Base-by-base conservation (phyloP, 2,113 vertebrate genomes). In the Perca flavescens region DNA sequence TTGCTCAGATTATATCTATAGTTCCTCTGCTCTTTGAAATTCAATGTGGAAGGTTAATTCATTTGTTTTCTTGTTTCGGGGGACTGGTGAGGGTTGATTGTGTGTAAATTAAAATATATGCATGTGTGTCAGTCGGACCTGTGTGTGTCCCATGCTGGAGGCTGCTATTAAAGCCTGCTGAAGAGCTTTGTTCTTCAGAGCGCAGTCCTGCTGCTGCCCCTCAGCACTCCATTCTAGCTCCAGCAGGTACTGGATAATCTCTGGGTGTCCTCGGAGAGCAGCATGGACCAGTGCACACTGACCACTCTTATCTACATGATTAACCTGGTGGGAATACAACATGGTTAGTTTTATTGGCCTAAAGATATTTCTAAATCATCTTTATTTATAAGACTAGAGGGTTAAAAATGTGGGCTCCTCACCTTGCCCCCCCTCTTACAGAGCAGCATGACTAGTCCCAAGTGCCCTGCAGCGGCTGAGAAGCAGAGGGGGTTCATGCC, bases 61-160 rank as follows among this genome's bases (percentile, higher is more conserved):
- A 46, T 40, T 54, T 19, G 13, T 67, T 69, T 78, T 31, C 15
- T 9, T 25, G 11, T 31, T 19, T 43, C 5, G 2, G 15, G 61
- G 22, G 4, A 21, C 14, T 72, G 4, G 15, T 34, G 22, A 16
- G 15, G 10, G 19, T 66, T 13, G 58, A 54, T 4, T 28, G 28
- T 57, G 16, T 43, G n/a, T 19, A 1, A 19, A 22, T 60, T 66
- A 34, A 53, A 80, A 65, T 31, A 34, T 4, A 17, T 81, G 69
- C 25, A 16, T 72, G 63, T 74, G 64, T 87, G 79, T 74, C 36
- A 57, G 54, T 88, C 85, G 34, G 81, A 99, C 98, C 96, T 96
- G 96, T 57, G 93, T 94, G 92, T 99, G 98, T 62, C 98, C 98
- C 98, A 99, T 99, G 92, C 98, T 99, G 91, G 96, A 95, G 2